Percentiles rank a stretch among this genome's conserved stretches.
Evolutionary conservation across 2,888 invertebrate species (phyloP).

Genomic region (Nomada fabriciana): DNA sequence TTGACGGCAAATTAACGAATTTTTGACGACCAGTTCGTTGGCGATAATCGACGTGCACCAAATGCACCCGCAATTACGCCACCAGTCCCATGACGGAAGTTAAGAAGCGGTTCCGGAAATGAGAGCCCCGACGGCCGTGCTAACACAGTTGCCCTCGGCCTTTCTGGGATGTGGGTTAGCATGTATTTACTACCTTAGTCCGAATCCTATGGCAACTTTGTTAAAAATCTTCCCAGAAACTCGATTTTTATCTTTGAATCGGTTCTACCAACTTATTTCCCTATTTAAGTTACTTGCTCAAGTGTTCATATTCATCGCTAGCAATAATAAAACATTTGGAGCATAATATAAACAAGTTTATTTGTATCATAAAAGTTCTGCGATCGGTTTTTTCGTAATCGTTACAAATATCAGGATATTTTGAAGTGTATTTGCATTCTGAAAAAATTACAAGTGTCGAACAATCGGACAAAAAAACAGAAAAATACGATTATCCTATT

Average conservation of each 20-base stretch:
- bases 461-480: no score
- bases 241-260: not conserved
- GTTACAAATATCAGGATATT: no score
- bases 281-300: no score
- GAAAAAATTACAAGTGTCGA: no score
- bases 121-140: constrained; percentile 73
- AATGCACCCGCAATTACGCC: constrained; percentile 55
- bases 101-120: constrained; percentile 80
- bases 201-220: constrained; percentile 23
- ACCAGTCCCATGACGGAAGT: constrained; percentile 63
- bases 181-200: constrained; percentile 24
- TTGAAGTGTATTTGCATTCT: no score
- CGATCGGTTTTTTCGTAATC: no score
- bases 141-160: constrained; percentile 70
- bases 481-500: no score
- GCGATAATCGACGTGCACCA: constrained; percentile 55
- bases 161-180: constrained; percentile 72
- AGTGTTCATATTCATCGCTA: no score
- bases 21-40: constrained; percentile 19
- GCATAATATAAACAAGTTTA: no score
- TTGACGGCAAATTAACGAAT: constrained; percentile 34
- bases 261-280: not conserved
- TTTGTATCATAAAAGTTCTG: no score
- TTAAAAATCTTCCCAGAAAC: constrained; percentile 8
- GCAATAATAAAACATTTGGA: not conserved